Conservation (phyloP, 2,888 invertebrate species). For the Mongoloraphidia duomilia region DNA sequence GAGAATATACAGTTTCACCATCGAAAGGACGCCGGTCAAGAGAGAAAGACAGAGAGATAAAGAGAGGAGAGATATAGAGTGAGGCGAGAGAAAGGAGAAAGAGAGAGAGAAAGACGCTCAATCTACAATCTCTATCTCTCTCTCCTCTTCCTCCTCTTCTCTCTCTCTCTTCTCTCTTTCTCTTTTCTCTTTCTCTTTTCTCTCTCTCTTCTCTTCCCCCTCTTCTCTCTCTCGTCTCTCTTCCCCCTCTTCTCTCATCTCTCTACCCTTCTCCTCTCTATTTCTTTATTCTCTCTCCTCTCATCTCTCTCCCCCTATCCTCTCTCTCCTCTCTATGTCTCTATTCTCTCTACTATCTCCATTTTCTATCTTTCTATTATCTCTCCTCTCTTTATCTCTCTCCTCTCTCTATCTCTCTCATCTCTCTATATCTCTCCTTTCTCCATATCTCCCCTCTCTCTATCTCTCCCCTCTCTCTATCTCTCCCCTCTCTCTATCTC, state of each 20-base stretch:
- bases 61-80: not conserved
- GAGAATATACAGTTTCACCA: too few species aligned
- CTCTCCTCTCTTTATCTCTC: not conserved
- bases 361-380: not conserved
- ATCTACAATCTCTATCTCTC: not conserved
- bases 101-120: constrained; percentile 5
- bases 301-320: not conserved
- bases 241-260: not conserved
- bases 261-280: not conserved
- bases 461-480: not conserved
- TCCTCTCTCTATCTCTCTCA: not conserved
- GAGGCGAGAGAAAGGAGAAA: not conserved
- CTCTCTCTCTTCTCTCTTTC: not conserved
- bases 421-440: not conserved
- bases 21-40: not conserved
- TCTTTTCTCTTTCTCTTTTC: not conserved
- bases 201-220: not conserved
- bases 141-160: not conserved
- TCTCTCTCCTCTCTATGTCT: not conserved
- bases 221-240: not conserved
- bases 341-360: not conserved
- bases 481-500: constrained; percentile 1
- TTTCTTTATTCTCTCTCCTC: not conserved
- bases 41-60: too few species aligned
- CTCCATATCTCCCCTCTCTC: not conserved